phyloP scores from a whole-genome alignment of 1,140 invertebrate species.

The Vanessa atalanta region DNA sequence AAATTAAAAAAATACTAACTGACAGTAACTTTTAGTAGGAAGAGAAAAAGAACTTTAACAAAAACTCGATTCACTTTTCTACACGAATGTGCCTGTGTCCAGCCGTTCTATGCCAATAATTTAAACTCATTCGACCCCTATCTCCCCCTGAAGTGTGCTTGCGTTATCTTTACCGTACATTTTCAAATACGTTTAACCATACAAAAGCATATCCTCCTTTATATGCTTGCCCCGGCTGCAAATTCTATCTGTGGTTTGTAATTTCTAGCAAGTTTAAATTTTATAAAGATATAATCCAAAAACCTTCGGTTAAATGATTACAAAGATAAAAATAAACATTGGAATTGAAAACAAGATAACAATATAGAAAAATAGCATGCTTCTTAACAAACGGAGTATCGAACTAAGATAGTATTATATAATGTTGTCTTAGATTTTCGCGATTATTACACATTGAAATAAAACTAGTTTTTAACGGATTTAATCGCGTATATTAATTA shows the following conservation, averaged over 20 bases:
- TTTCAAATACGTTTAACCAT: conserved; percentile 21
- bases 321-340: too few species aligned
- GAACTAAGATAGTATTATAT: too few species aligned
- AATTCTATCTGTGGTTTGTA: not conserved
- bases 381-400: too few species aligned
- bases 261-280: not conserved
- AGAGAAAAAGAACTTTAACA: not conserved
- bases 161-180: conserved; percentile 26
- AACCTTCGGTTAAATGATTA: too few species aligned
- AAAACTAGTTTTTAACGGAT: too few species aligned
- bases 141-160: conserved; percentile 23
- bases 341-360: too few species aligned
- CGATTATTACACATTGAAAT: too few species aligned
- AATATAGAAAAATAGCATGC: too few species aligned
- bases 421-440: too few species aligned
- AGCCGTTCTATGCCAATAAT: conserved; percentile 39
- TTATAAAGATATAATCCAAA: not conserved
- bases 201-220: conserved; percentile 10
- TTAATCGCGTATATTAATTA: too few species aligned
- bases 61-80: conserved; percentile 11
- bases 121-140: conserved; percentile 37
- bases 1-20: too few species aligned
- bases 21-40: not conserved
- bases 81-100: conserved; percentile 26
- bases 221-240: not conserved